Base-by-base conservation (phyloP, 2,797 vertebrate genomes). In the Schizopygopsis malacanthus region DNA sequence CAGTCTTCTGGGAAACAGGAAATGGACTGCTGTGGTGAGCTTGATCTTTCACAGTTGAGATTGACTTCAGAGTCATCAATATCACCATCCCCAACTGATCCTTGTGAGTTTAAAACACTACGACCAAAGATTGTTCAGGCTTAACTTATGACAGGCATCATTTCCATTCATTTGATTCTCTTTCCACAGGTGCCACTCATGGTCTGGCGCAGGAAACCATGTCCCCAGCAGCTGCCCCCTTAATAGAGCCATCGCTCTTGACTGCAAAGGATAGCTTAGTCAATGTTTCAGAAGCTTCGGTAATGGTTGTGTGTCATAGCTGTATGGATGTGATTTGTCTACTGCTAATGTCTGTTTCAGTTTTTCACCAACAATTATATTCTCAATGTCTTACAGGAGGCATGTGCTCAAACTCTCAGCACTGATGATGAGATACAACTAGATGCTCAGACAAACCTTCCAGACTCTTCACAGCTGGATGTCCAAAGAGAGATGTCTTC, bases 41-140 rank as follows among this genome's bases (percentile, higher is more conserved):
- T 99, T 83, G 98, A 99, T 93, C 96, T 99, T 90, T 99, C 97
- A 84, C 95, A 98, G 92, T 95, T 99, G 96, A 99, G 97, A 92
- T 94, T 99, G 95, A 98, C 97, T 88, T 97, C 97, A 73, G 97
- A 97, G 90, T 97, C 97, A 88, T 98, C 97, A 87, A 96, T 97
- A 0, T 97, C 97, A 2, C 97, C 97, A 0, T 99, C 98, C 2
- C 97, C 96, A 1, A 97, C 96, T 83, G 98, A 99, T 91, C 98
- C 97, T 89, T 96, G 98, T 99, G 93, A 96, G 97, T 85, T 69
- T 18, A 9, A 37, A 47, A 85, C 33, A 81, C 22, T 82, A 69
- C 8, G 0, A 33, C 28, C 9, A 25, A 28, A 20, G 18, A 25
- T 61, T 61, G 13, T 61, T 73, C 8, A 82, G 6, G 41, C 20